phyloP scores from a whole-genome alignment of 2,113 vertebrate genomes.

The Dinomys branickii region DNA sequence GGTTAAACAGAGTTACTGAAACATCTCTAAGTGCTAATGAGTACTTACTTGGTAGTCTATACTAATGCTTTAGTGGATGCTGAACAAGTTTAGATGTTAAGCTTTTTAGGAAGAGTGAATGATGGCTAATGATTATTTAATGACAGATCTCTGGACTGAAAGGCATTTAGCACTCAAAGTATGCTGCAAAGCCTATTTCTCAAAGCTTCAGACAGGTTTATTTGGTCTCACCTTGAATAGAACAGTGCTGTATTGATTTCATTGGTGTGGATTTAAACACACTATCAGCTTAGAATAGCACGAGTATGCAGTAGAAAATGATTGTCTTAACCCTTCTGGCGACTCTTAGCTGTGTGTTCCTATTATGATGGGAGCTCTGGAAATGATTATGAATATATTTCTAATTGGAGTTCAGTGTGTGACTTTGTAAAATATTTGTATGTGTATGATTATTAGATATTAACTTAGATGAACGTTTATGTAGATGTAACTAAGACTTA shows the following conservation, averaged over 20 bases:
- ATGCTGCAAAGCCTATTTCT: conserved; percentile 85
- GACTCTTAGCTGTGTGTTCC: conserved; percentile 33
- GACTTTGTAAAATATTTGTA: conserved; percentile 35
- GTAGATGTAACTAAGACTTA: neutral
- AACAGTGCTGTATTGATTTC: conserved; percentile 85
- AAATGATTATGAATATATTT: conserved; percentile 44
- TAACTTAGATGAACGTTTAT: neutral
- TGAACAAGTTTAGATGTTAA: conserved; percentile 78
- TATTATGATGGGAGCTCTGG: neutral
- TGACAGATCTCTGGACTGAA: conserved; percentile 84
- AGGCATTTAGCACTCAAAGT: conserved; percentile 86
- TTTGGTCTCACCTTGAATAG: conserved; percentile 87
- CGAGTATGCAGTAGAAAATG: conserved; percentile 79
- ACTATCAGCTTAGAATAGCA: conserved; percentile 84
- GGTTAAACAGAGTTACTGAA: conserved; percentile 37
- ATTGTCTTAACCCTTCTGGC: conserved; percentile 78
- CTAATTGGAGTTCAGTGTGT: conserved; percentile 1
- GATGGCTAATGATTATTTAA: conserved; percentile 88
- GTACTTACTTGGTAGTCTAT: conserved; percentile 75
- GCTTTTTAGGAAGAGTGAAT: conserved; percentile 85
- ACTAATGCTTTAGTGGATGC: conserved; percentile 71
- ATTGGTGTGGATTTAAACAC: conserved; percentile 85
- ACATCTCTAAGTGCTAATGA: conserved; percentile 75
- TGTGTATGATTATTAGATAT: neutral
- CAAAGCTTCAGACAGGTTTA: conserved; percentile 87